A percentile compares a stretch with the other conserved stretches of the same genome.
phyloP scores from a whole-genome alignment of 2,113 vertebrate genomes.

The Tapirus terrestris region DNA sequence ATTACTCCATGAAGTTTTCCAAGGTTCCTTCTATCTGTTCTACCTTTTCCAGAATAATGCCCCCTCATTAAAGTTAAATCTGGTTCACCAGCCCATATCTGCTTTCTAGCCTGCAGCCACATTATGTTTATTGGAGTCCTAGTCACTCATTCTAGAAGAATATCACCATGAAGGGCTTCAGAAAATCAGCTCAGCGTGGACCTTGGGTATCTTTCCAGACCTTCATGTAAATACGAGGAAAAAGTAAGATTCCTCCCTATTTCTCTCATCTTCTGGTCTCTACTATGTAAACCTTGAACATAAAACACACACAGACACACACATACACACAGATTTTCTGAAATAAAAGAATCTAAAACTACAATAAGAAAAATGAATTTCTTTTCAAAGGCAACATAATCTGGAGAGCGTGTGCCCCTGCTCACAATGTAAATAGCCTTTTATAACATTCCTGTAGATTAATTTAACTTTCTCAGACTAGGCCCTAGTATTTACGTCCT shows the following conservation, averaged over 20 bases:
- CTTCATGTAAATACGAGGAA: background rate
- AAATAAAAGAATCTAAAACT: background rate
- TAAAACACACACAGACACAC: background rate
- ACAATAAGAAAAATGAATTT: background rate
- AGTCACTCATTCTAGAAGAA: background rate
- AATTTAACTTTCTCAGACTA: background rate
- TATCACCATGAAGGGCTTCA: background rate
- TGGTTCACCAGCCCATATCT: background rate
- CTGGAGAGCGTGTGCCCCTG: background rate
- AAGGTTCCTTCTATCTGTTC: background rate
- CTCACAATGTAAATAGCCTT: background rate
- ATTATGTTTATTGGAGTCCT: background rate
- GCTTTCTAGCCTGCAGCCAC: background rate
- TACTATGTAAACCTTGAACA: background rate
- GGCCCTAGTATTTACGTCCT: background rate
- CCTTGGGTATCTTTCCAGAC: background rate
- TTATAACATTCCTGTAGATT: background rate
- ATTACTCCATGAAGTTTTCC: background rate
- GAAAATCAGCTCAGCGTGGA: background rate
- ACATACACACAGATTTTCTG: background rate
- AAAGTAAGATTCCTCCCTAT: background rate
- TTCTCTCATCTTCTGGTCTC: background rate
- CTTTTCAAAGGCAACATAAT: background rate
- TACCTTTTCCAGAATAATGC: background rate
- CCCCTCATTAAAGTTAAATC: background rate